Base-by-base conservation (phyloP, 2,113 vertebrate species). In the Carollia perspicillata region DNA sequence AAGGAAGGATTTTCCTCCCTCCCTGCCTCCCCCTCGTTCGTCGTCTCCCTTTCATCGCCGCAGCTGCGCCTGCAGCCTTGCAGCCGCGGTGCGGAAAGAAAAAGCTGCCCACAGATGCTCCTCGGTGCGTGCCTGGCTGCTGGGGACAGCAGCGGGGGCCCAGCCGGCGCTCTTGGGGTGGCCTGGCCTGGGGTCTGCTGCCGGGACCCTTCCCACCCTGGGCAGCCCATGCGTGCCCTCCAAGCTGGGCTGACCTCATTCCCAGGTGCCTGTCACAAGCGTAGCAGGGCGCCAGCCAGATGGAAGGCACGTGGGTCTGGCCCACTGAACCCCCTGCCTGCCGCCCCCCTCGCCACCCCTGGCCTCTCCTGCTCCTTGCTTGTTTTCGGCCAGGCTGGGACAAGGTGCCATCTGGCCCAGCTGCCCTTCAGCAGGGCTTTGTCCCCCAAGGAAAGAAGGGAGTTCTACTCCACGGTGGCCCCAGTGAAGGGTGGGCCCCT, bases 381-480 rank as follows among this genome's bases (percentile, higher is more conserved):
- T 53, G 51, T 77, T 63, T 63, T 35, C 63, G 0, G 79, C 88
- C 18, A 3, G 51, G 90, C 91, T 4, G 0, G 81, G 91, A 78
- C 79, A 44, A 60, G 60, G 89, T 90, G 35, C 86, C 96, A 91
- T 95, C 85, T 95, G 95, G 81, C 86, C 42, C 49, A 1, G 30
- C 69, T 2, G 35, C 84, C 23, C 77, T 53, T 33, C 2, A 35
- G 60, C 33, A 10, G 71, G 91, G 51, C 90, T 97, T 90, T 95
- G 95, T 96, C 80, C 58, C 5, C 2, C 35, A 0, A 1, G 13
- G 40, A 22, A n/a, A 35, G 13, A 49, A 7, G 42, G 72, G 37
- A 65, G 65, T 28, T 23, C 33, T 28, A 14, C 9, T 11, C 23
- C 23, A 2, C 0, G 3, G 68, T 5, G 26, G 68, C 42, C 53